phyloP scores from a whole-genome alignment of 2,888 invertebrate species.

The Anthoptus insignis region DNA sequence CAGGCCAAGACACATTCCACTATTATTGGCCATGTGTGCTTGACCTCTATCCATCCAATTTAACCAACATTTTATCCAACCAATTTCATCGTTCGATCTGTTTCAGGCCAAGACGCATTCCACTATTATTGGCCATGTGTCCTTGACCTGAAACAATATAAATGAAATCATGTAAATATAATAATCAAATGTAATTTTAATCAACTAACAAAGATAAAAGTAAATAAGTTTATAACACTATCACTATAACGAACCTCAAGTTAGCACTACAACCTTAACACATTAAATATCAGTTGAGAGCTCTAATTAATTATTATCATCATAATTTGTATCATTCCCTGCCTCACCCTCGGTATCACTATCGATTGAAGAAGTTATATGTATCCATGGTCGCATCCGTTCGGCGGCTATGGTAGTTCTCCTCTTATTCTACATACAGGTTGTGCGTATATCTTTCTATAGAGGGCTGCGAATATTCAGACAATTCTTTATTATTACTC shows the following conservation, averaged over 20 bases:
- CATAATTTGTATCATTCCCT: not conserved
- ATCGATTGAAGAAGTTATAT: constrained; percentile 7
- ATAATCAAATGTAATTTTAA: not conserved
- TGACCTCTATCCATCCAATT: not conserved
- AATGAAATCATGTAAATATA: not conserved
- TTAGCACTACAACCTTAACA: not conserved
- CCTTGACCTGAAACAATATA: not conserved
- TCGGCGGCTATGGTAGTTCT: constrained; percentile 1
- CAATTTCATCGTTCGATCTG: not conserved
- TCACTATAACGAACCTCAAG: no score
- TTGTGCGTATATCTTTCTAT: not conserved
- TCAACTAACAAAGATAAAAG: not conserved
- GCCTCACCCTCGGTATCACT: not conserved
- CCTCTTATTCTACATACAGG: constrained; percentile 7
- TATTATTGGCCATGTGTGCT: not conserved
- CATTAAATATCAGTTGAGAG: not conserved
- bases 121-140: not conserved
- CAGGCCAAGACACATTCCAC: not conserved
- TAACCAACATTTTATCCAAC: not conserved
- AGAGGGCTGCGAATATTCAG: not conserved
- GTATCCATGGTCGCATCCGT: constrained; percentile 27
- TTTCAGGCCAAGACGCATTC: not conserved
- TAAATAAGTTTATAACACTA: no score
- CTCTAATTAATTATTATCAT: not conserved
- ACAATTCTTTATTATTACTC: not conserved